phyloP scores from a whole-genome alignment of 92 coral and sea anemone species.

The Palythoa caribaeorum region DNA sequence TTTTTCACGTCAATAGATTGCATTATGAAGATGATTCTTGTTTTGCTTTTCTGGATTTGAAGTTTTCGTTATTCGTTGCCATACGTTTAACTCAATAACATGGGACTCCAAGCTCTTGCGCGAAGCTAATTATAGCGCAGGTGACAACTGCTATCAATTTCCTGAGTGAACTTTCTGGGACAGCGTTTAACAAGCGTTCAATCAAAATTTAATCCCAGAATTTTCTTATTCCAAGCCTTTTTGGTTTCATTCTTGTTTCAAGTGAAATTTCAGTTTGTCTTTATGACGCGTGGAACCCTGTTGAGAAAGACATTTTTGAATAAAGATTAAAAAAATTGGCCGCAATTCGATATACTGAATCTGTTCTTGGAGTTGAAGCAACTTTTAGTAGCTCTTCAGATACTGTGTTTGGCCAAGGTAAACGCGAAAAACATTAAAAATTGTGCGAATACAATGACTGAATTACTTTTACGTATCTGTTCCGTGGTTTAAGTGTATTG shows the following conservation, averaged over 20 bases:
- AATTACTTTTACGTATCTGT: slow-evolving; percentile 24
- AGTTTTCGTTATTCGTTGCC: slow-evolving; percentile 15
- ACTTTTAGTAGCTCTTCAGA: background rate
- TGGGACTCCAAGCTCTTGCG: slow-evolving; percentile 5
- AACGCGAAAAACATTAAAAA: slow-evolving; percentile 9
- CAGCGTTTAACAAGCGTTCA: background rate
- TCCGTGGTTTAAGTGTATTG: background rate
- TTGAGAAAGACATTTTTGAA: slow-evolving; percentile 10
- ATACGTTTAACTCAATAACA: slow-evolving; percentile 27
- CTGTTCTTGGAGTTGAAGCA: background rate
- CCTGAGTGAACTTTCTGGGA: slow-evolving; percentile 1
- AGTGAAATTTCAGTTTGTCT: background rate
- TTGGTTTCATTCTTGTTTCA: background rate
- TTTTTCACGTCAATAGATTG: background rate
- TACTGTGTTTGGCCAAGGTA: background rate
- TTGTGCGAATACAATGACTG: slow-evolving; percentile 1
- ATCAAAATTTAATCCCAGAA: slow-evolving; percentile 1
- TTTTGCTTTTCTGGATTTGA: background rate
- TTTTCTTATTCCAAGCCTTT: background rate
- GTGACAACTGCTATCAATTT: slow-evolving; percentile 32
- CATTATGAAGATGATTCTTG: background rate
- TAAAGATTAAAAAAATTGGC: background rate
- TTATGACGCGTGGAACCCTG: slow-evolving; percentile 7
- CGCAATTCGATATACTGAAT: background rate
- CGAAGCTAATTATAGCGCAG: slow-evolving; percentile 23